A percentile compares a stretch with the other conserved stretches of the same genome.
Evolutionary conservation across 2,797 vertebrate genomes (phyloP).

Genomic region (Limnodromus scolopaceus): DNA sequence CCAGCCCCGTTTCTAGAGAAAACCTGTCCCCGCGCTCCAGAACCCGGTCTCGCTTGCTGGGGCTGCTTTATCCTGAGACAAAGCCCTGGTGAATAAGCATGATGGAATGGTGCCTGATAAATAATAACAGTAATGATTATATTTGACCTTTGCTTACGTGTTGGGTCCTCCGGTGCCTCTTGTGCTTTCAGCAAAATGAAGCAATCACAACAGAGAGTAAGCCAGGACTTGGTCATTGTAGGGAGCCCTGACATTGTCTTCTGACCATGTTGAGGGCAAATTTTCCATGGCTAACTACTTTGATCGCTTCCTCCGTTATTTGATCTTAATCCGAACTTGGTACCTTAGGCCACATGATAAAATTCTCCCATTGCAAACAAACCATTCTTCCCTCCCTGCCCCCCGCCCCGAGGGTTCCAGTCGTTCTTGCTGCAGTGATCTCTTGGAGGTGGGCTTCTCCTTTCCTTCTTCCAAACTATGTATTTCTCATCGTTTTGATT

Average conservation of each 20-base stretch:
- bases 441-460: neutral
- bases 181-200: neutral
- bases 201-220: neutral
- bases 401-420: neutral
- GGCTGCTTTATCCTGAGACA: neutral
- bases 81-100: neutral
- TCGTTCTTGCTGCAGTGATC: neutral
- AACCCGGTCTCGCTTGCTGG: neutral
- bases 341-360: neutral
- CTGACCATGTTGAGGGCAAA: neutral
- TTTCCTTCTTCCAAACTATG: neutral
- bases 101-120: neutral
- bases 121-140: neutral
- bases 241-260: neutral
- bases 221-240: neutral
- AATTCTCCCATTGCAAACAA: neutral
- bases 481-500: neutral
- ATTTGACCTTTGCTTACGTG: neutral
- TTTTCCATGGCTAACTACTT: neutral
- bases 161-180: neutral
- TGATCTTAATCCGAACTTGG: neutral
- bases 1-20: no score
- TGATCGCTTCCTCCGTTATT: neutral
- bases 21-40: fast-evolving
- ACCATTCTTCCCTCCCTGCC: neutral